A percentile compares a stretch with the other conserved stretches of the same genome.
Evolutionary conservation across 37 sponge, comb jelly and placozoan genomes (phyloP).

Genomic region (Axinella damicornis): DNA sequence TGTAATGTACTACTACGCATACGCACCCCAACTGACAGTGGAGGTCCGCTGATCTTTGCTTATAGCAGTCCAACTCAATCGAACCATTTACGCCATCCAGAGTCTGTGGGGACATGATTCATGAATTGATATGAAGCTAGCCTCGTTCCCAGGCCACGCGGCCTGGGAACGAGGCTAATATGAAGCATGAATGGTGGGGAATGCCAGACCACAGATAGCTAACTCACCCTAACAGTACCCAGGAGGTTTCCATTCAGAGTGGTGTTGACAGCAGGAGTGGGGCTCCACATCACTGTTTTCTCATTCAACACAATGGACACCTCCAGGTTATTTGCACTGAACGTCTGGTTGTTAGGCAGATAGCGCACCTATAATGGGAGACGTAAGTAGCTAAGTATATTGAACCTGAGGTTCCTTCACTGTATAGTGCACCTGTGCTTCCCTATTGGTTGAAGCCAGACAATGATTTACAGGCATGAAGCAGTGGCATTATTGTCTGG

Average conservation of each 20-base stretch:
- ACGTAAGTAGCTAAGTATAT: too few species aligned
- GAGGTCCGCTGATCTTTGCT: conserved; percentile 58
- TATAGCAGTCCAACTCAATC: conserved; percentile 29
- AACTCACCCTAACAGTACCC: conserved; percentile 69
- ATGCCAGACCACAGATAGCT: too few species aligned
- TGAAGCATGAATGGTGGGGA: not conserved
- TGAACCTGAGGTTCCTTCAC: not conserved
- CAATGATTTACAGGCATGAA: too few species aligned
- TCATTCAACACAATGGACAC: conserved; percentile 43
- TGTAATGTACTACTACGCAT: not conserved
- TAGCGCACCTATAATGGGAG: conserved; percentile 63
- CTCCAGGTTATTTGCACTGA: conserved; percentile 51
- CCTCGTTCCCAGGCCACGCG: too few species aligned
- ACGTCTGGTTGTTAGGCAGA: conserved; percentile 14
- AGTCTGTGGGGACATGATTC: conserved; percentile 10
- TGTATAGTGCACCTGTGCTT: too few species aligned
- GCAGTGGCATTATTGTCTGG: too few species aligned
- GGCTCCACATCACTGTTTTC: conserved; percentile 46
- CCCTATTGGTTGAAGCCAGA: too few species aligned
- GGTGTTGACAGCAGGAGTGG: conserved; percentile 34
- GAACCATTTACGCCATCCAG: conserved; percentile 64
- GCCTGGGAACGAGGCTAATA: too few species aligned
- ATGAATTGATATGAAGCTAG: too few species aligned
- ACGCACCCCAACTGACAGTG: conserved; percentile 72
- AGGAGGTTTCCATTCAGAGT: conserved; percentile 63